These are phyloP conservation scores for Tribolium freemani DNA, from an alignment of 2,888 invertebrate species.

Conservation along the genomic window DNA sequence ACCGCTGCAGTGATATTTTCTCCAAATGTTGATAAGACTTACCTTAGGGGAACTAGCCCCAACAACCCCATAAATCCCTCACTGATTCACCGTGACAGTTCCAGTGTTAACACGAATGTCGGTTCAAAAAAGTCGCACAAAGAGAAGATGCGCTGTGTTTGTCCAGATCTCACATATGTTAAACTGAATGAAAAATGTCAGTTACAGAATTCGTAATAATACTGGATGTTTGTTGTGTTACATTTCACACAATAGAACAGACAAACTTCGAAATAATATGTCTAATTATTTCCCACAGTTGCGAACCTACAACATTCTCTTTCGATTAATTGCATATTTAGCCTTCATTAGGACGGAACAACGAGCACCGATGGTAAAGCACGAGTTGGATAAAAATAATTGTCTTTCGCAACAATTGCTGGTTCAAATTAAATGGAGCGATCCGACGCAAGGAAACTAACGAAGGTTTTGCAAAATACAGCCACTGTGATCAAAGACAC, in stretches of 20 bases:
- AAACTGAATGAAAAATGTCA: conserved; percentile 53
- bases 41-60: conserved; percentile 45
- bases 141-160: conserved; percentile 63
- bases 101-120: conserved; percentile 62
- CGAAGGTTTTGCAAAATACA: background rate
- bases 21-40: conserved; percentile 11
- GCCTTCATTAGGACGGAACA: conserved; percentile 4
- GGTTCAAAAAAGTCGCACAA: conserved; percentile 61
- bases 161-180: conserved; percentile 59
- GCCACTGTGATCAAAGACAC: background rate
- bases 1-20: conserved; percentile 26
- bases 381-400: conserved; percentile 9
- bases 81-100: conserved; percentile 60
- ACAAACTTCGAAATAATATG: conserved; percentile 2
- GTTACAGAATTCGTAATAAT: conserved; percentile 47
- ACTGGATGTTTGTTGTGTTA: conserved; percentile 30
- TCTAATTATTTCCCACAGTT: conserved; percentile 27
- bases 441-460: background rate
- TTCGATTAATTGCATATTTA: conserved; percentile 28
- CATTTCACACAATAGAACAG: conserved; percentile 23
- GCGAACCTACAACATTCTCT: conserved; percentile 3
- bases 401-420: conserved; percentile 7
- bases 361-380: conserved; percentile 3
- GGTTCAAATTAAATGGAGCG: background rate
- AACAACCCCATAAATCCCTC: conserved; percentile 55